Evolutionary conservation across 2,888 invertebrate genomes (phyloP).

Genomic region (Lypha dubia): DNA sequence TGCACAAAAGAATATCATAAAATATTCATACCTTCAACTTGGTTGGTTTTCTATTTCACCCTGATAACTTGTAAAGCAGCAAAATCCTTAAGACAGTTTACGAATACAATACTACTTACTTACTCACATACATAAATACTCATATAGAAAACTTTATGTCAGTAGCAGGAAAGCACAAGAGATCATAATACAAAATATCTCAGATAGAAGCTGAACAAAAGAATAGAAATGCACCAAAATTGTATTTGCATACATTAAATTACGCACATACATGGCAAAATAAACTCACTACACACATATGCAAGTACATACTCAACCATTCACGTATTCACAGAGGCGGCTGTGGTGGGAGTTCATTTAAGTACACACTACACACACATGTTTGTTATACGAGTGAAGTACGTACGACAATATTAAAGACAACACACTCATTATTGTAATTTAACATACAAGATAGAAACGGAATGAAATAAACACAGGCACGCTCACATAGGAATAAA

Average conservation of each 20-base stretch:
- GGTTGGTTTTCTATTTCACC: constrained; percentile 24
- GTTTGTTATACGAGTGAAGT: constrained; percentile 48
- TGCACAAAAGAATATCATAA: neutral
- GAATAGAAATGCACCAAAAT: constrained; percentile 34
- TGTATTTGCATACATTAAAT: constrained; percentile 39
- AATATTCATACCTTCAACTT: constrained; percentile 28
- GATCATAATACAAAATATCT: constrained; percentile 27
- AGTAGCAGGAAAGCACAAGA: constrained; percentile 42
- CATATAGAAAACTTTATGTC: constrained; percentile 14
- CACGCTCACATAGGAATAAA: neutral
- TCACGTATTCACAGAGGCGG: neutral
- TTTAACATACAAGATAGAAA: constrained; percentile 45
- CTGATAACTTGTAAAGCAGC: constrained; percentile 5
- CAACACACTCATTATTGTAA: constrained; percentile 56
- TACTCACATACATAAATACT: neutral
- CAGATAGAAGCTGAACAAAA: constrained; percentile 9
- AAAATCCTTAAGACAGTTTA: constrained; percentile 6
- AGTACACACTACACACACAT: neutral
- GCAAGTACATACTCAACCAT: neutral
- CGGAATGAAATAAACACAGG: constrained; percentile 1
- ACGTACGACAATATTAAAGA: constrained; percentile 40
- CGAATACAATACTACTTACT: neutral
- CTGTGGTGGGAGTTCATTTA: neutral
- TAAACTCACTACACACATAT: neutral
- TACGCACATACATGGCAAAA: neutral